These are phyloP conservation scores for Paradoxurus hermaphroditus DNA, from an alignment of 2,113 vertebrate genomes.

Conservation along the genomic window DNA sequence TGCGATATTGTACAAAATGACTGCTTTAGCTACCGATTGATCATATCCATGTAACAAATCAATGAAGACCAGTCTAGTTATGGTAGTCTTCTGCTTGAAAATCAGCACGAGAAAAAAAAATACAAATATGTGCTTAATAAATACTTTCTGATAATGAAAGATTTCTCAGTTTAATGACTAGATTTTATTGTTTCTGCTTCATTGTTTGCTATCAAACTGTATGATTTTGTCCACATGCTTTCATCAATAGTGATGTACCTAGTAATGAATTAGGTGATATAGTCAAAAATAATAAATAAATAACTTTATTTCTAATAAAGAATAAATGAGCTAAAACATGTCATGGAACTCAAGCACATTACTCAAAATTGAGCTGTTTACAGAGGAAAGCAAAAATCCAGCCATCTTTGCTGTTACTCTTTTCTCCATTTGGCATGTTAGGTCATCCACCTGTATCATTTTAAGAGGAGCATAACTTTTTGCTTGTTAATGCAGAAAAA, in stretches of 20 bases:
- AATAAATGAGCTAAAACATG: neutral
- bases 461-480: neutral
- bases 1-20: conserved; percentile 16
- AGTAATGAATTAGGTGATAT: neutral
- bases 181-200: neutral
- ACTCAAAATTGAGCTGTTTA: neutral
- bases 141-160: neutral
- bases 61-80: neutral
- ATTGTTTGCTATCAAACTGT: neutral
- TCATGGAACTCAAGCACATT: neutral
- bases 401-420: neutral
- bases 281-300: neutral
- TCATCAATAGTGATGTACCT: neutral
- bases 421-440: neutral
- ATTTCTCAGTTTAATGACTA: neutral
- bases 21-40: neutral
- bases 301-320: neutral
- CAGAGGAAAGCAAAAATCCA: neutral
- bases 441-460: neutral
- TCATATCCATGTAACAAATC: neutral
- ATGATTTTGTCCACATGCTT: neutral
- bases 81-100: neutral
- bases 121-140: neutral
- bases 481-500: neutral
- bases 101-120: neutral